Base-by-base conservation (phyloP, 1,140 invertebrate genomes). In the Neodiprion lecontei region DNA sequence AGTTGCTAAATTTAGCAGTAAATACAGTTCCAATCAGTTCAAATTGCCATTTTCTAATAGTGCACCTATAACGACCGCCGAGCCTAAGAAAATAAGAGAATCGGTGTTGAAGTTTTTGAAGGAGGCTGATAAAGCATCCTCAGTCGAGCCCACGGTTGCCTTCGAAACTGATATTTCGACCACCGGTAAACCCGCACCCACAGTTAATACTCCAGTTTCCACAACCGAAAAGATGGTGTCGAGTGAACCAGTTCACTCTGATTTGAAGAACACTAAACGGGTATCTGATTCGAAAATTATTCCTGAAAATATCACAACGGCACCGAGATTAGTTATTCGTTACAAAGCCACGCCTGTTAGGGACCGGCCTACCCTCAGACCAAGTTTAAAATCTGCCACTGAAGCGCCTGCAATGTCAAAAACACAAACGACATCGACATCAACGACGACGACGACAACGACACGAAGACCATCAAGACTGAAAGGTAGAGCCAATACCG, bases 1-100 rank as follows among this genome's bases (percentile, higher is more conserved):
- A 0, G 4, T 74, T 0, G 68, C 61, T 7, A 83, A 75, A 21
- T 85, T 80, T 12, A 84, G 79, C 14, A 83, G 83, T 40, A 80
- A 74, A 69, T 86, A 83, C 69, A 80, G 72, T 23, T 73, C 73
- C 67, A 76, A 77, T 3, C 11, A 69, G n/a, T 69, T 69, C 40
- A 69, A 21, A 69, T 23, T 69, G 8, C 67, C 67, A 47, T 61
- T 61, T 17, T 14, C 11, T 61, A 17, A 17, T 61, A 61, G n/a
- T 14, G 53, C 53, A 9, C 53, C 53, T 17, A 61, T 61, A 12
- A 61, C 53, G 5, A 61, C 53, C 53, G 53, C n/a, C 11, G 0
- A 61, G 53, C 53, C 53, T 17, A 61, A 61, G 7, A 9, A 61
- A 61, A 61, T 61, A 61, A 61, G 53, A 61, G 53, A 61, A 12